Base-by-base conservation (phyloP, 1,140 invertebrate species). In the Subanguina moxae region DNA sequence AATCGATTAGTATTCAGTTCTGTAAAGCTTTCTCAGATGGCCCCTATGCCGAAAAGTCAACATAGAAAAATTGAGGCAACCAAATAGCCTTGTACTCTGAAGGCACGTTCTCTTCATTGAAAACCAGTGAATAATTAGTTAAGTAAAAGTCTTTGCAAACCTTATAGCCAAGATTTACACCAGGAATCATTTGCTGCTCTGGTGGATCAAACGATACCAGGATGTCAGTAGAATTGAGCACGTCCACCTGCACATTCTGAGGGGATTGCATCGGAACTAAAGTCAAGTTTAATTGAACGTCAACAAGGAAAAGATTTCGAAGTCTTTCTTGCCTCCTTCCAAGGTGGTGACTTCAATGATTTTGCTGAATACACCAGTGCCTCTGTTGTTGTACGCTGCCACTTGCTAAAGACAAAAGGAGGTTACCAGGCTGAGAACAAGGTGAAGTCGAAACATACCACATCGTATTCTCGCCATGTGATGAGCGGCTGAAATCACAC, bases 151-250 rank as follows among this genome's bases (percentile, higher is more conserved):
- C 15, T 61, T 19, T 38, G 48, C 9, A 15, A 7, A 86, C 88
- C 85, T 94, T 97, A 78, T 97, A 97, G 8, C 94, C 95, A 83
- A 95, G 92, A 87, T 97, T 97, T 19, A 97, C 93, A 30, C 95
- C 95, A 83, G 97, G 97, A 48, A 99, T 95, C 84, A 94, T 91
- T 78, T 96, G 92, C 0, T 93, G 92, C 86, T 94, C 90, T 1
- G 94, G 84, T 25, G 84, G 84, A 57, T 70, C 76, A 66, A 85
- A 86, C 1, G 65, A 72, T 11, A 85, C 72, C 19, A 65, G 66
- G 11, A 85, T 75, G 32, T 76, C 67, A 0, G 93, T 96, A 0
- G 94, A 97, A 84, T 93, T 96, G 0, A 91, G 77, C 0, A 94
- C 86, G 81, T 88, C 85, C 1, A 89, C 90, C 63, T 86, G 85